Base-by-base conservation (phyloP, 2,888 invertebrate genomes). In the Zele albiditarsus region DNA sequence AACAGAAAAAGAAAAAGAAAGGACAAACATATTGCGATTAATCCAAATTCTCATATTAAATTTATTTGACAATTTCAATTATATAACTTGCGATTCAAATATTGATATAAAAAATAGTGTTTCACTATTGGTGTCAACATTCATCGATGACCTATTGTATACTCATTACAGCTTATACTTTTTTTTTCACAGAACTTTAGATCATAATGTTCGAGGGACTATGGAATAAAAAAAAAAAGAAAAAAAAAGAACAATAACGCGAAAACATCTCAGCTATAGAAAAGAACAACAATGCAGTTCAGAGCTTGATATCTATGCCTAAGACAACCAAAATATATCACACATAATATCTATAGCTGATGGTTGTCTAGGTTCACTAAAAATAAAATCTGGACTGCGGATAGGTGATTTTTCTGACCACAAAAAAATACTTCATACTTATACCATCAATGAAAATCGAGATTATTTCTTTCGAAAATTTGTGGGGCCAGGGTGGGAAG, bases 281-380 rank as follows among this genome's bases (percentile, higher is more conserved):
- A 28, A 62, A 28, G 31, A 28, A 28, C 16, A 63, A 60, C 65
- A 38, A 46, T 75, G 75, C 84, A 85, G 86, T 84, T 85, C 86
- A 83, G 87, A 84, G 73, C 76, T 77, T 82, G 79, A 82, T 20
- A 67, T 80, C 78, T 80, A 79, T 82, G 80, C 85, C 86, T 81
- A 80, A 68, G 85, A 83, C 86, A 87, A 87, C 85, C 83, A 74
- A 78, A 77, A 76, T 79, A 75, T 81, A 67, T 79, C 74, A 78
- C 53, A 60, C 73, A 28, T 33, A 65, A 77, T 77, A 73, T 77
- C 74, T 76, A 33, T 77, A 74, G 58, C 76, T 76, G 81, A 82
- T 75, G 86, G 87, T 87, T 88, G 86, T 85, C 86, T 82, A 79
- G 86, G 87, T 84, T 80, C 79, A 77, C 78, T 83, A 80, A 83